These are phyloP conservation scores for Mohoua ochrocephala DNA, from an alignment of 2,113 vertebrate genomes.

Conservation along the genomic window DNA sequence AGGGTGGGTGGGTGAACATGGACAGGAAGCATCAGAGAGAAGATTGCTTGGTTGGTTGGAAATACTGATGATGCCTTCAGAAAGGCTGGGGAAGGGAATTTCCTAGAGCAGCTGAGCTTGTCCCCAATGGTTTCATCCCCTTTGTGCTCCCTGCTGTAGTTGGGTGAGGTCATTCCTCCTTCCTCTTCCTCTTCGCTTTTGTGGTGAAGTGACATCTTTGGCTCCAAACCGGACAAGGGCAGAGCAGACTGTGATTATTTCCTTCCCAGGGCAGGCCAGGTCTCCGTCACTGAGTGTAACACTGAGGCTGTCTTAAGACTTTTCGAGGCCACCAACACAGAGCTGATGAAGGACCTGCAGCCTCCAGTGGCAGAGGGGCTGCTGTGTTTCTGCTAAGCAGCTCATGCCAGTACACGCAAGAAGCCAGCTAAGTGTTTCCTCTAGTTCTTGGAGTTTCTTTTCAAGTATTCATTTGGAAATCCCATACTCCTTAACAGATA, in stretches of 20 bases:
- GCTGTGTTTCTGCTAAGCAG: neutral
- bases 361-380: rapidly evolving
- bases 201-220: neutral
- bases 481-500: neutral
- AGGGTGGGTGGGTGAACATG: rapidly evolving
- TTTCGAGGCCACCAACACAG: neutral
- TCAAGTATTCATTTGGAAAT: neutral
- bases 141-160: neutral
- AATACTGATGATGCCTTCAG: neutral
- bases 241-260: conserved; percentile 12
- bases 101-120: neutral
- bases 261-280: neutral
- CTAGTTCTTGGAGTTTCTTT: neutral
- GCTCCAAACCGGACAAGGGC: neutral
- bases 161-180: conserved; percentile 14
- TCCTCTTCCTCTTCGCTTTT: conserved; percentile 15
- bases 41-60: neutral
- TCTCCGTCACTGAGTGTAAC: rapidly evolving
- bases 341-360: neutral
- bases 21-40: neutral
- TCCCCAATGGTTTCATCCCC: neutral
- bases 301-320: neutral
- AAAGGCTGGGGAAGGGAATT: neutral
- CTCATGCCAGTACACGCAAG: neutral
- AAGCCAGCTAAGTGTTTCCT: neutral